phyloP scores from a whole-genome alignment of 2,888 invertebrate genomes.

The Cheilosia scutellata region DNA sequence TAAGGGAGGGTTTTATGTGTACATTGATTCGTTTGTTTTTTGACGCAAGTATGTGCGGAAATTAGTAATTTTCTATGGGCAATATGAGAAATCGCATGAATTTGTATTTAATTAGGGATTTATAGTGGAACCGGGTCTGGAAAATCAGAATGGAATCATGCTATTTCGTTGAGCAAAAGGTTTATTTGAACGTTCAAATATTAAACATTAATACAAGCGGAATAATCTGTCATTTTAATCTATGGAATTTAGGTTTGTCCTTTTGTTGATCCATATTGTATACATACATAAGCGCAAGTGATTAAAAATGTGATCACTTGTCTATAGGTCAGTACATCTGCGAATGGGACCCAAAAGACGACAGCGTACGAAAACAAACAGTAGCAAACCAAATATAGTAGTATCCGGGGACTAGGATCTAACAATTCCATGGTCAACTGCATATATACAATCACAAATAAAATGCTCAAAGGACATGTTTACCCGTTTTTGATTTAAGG shows the following conservation, averaged over 20 bases:
- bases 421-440: no score
- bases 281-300: no score
- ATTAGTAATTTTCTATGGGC: conserved; percentile 28
- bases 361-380: no score
- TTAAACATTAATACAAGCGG: conserved; percentile 3
- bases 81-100: conserved; percentile 26
- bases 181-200: conserved; percentile 10
- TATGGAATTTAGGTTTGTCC: background rate
- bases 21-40: conserved; percentile 5
- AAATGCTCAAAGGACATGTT: no score
- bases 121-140: background rate
- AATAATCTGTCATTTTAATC: background rate
- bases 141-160: conserved; percentile 18
- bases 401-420: no score
- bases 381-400: no score
- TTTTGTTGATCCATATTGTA: background rate
- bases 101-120: conserved; percentile 50
- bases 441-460: no score
- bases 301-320: no score
- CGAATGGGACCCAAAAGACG: no score
- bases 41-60: conserved; percentile 6
- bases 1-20: background rate
- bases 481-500: no score
- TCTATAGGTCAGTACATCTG: no score
- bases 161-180: background rate